Percentiles rank a stretch among this genome's conserved stretches.
phyloP scores from a whole-genome alignment of 2,888 invertebrate species.

The Amblyjoppa fuscipennis region DNA sequence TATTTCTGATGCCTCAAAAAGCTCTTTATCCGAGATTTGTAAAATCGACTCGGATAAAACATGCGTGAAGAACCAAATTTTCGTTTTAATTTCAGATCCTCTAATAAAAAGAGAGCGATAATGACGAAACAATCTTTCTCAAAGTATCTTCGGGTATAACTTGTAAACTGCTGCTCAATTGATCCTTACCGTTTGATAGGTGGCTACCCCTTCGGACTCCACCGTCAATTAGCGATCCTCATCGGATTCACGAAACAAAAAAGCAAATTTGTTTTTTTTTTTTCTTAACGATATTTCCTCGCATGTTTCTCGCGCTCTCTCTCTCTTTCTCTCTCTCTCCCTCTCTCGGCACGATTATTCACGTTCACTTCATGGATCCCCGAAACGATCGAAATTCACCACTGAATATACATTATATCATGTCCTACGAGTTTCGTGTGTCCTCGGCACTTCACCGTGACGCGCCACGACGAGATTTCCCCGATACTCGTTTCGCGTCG shows the following conservation, averaged over 20 bases:
- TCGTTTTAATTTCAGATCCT: not conserved
- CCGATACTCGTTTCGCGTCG: slow-evolving; percentile 55
- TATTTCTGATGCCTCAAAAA: not conserved
- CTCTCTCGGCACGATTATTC: slow-evolving; percentile 1
- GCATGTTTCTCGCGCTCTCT: not conserved
- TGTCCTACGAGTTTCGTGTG: not conserved
- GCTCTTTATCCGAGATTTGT: not conserved
- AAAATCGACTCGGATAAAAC: not conserved
- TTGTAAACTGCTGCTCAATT: not conserved
- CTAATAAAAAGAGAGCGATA: not conserved
- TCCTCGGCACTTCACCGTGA: slow-evolving; percentile 51
- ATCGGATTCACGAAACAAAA: slow-evolving; percentile 6
- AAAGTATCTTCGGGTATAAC: slow-evolving; percentile 52
- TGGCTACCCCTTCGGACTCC: slow-evolving; percentile 35
- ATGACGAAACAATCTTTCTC: slow-evolving; percentile 22
- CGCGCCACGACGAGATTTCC: slow-evolving; percentile 37
- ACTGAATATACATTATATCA: slow-evolving; percentile 22
- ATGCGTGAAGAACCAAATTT: not conserved
- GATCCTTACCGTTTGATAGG: slow-evolving; percentile 56
- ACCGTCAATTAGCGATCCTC: slow-evolving; percentile 19
- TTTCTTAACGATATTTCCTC: not conserved
- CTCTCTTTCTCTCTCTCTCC: not conserved
- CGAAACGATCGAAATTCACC: slow-evolving; percentile 33
- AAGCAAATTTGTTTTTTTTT: not conserved
- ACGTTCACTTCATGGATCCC: slow-evolving; percentile 21